These are phyloP conservation scores for Menura novaehollandiae DNA, from an alignment of 2,113 vertebrate genomes.

Conservation along the genomic window DNA sequence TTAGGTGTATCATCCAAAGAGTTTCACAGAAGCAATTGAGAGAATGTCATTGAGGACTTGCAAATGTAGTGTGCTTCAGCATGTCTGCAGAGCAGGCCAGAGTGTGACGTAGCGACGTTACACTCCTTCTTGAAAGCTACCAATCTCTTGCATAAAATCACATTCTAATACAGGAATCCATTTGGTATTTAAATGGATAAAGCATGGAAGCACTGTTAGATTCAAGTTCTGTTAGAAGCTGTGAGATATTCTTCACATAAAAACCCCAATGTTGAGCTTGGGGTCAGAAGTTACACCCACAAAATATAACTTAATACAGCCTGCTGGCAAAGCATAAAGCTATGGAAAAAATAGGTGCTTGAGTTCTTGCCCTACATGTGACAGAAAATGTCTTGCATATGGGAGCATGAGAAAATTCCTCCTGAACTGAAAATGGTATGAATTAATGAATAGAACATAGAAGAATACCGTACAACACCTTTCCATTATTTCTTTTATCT, in stretches of 20 bases:
- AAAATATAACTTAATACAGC: neutral
- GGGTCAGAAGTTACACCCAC: neutral
- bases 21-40: slow-evolving; percentile 6
- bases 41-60: slow-evolving; percentile 1
- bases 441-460: neutral
- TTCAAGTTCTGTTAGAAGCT: neutral
- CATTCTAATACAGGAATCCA: neutral
- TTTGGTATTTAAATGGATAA: neutral
- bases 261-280: neutral
- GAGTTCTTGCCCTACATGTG: neutral
- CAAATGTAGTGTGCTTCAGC: slow-evolving; percentile 27
- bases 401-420: neutral
- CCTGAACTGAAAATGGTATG: neutral
- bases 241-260: neutral
- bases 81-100: neutral
- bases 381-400: neutral
- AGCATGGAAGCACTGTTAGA: neutral
- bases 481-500: neutral
- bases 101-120: neutral
- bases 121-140: neutral
- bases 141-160: neutral
- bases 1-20: slow-evolving; percentile 30
- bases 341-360: neutral
- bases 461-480: neutral
- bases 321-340: neutral